phyloP scores from a whole-genome alignment of 1,140 invertebrate species.

The Dendroctonus ponderosae region DNA sequence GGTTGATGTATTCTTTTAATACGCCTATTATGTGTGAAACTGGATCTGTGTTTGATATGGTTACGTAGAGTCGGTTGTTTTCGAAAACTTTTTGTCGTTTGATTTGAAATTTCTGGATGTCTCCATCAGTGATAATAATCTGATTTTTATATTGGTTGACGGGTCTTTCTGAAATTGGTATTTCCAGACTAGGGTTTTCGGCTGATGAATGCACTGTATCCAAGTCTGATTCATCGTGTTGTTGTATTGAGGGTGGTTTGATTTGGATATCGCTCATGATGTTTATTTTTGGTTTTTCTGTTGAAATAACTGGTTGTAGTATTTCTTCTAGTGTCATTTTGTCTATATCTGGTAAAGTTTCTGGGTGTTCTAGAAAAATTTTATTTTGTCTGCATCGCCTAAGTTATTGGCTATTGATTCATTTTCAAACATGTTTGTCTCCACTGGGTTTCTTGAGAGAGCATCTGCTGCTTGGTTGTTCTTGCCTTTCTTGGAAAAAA shows the following conservation, averaged over 20 bases:
- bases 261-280: constrained; percentile 11
- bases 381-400: constrained; percentile 12
- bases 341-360: background rate
- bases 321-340: background rate
- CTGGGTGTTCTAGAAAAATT: constrained; percentile 6
- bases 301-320: background rate
- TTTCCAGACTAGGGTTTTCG: constrained; percentile 28
- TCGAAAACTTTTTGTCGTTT: constrained; percentile 21
- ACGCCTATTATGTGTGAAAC: constrained; percentile 13
- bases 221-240: constrained; percentile 9
- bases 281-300: constrained; percentile 11
- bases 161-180: constrained; percentile 17
- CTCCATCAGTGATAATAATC: constrained; percentile 5
- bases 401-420: constrained; percentile 15
- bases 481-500: constrained; percentile 47
- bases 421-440: constrained; percentile 16
- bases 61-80: constrained; percentile 22
- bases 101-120: background rate
- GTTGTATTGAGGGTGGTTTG: background rate
- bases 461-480: constrained; percentile 48
- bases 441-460: constrained; percentile 39
- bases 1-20: constrained; percentile 32
- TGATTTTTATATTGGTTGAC: constrained; percentile 27
- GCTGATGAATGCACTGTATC: constrained; percentile 19
- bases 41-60: constrained; percentile 3